phyloP scores from a whole-genome alignment of 2,113 vertebrate species.

The Tringa solitaria region DNA sequence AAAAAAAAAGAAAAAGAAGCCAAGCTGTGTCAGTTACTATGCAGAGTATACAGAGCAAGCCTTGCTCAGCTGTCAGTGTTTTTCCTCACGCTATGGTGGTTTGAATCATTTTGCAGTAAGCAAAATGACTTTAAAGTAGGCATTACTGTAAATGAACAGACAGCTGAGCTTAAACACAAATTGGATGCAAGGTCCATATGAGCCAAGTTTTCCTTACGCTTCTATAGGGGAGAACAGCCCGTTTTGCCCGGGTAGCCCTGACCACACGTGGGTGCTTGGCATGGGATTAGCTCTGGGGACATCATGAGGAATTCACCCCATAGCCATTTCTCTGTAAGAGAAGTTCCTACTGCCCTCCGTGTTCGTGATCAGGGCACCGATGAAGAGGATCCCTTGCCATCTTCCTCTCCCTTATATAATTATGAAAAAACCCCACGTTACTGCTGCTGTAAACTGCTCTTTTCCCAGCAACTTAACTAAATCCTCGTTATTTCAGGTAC shows the following conservation, averaged over 20 bases:
- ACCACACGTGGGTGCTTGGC: background rate
- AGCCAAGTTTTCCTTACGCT: background rate
- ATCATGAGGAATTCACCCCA: background rate
- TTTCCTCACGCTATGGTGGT: background rate
- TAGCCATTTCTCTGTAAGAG: background rate
- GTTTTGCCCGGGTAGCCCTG: background rate
- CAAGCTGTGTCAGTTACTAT: background rate
- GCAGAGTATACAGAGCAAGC: background rate
- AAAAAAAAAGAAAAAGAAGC: background rate
- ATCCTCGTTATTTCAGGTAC: background rate
- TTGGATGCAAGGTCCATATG: background rate
- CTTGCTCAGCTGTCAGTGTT: background rate
- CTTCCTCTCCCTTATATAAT: background rate
- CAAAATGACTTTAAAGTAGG: background rate
- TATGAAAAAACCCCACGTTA: background rate
- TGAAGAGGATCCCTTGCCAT: background rate
- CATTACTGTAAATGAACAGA: background rate
- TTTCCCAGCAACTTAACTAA: background rate
- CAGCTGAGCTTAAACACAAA: background rate
- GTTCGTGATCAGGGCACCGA: background rate
- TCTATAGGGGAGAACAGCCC: background rate
- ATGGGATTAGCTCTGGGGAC: background rate
- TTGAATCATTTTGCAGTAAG: background rate
- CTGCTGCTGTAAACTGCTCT: background rate
- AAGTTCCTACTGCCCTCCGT: background rate